phyloP scores from a whole-genome alignment of 2,113 vertebrate genomes.

The Onychorhynchus coronatus region DNA sequence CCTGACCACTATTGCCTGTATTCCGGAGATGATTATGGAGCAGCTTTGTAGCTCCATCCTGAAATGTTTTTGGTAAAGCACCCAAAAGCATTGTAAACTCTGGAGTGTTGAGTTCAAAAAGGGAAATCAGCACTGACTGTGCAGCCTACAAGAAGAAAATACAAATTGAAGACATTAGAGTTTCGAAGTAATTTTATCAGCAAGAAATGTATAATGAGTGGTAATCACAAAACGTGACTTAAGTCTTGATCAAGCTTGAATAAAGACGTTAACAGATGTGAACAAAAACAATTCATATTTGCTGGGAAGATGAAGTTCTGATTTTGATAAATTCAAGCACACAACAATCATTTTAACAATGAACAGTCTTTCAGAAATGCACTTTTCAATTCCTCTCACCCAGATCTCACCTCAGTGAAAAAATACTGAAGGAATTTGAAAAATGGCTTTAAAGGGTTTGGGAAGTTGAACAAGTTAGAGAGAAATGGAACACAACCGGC shows the following conservation, averaged over 20 bases:
- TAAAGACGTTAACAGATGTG: not conserved
- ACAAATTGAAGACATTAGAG: not conserved
- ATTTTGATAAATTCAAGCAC: not conserved
- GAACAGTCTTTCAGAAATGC: not conserved
- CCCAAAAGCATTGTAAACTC: slow-evolving; percentile 97
- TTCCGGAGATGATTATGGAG: slow-evolving; percentile 96
- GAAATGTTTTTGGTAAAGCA: slow-evolving; percentile 97
- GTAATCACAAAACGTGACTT: not conserved
- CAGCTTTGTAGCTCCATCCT: slow-evolving; percentile 95
- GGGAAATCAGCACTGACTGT: slow-evolving; percentile 91
- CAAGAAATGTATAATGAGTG: not conserved
- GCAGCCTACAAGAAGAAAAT: slow-evolving; percentile 80
- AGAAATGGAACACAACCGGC: not conserved
- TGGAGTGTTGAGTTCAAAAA: slow-evolving; percentile 97
- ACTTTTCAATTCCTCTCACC: fast-evolving
- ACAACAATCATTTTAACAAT: not conserved
- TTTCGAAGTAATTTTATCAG: not conserved
- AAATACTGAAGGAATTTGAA: not conserved
- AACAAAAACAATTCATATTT: not conserved
- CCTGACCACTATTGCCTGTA: slow-evolving; percentile 88
- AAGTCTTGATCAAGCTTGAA: not conserved
- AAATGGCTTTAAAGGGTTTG: not conserved
- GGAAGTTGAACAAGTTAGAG: not conserved
- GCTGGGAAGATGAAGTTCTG: not conserved
- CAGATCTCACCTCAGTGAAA: not conserved